Percentiles rank a stretch among this genome's conserved stretches.
These are phyloP conservation scores for Chlamydotis undulata DNA, from an alignment of 2,113 vertebrate species.

Conservation along the genomic window DNA sequence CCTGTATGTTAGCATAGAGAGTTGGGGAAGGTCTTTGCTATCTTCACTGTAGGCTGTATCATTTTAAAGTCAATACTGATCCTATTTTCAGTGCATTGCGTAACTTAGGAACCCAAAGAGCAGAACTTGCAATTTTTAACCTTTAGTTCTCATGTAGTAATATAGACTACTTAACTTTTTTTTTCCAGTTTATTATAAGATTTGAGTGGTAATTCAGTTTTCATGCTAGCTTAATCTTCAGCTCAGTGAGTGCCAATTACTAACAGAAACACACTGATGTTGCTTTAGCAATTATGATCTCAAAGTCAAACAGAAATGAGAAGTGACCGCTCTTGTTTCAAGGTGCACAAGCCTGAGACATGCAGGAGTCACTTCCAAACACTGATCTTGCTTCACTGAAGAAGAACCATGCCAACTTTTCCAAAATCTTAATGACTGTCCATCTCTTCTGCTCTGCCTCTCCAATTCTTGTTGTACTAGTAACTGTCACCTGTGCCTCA, in stretches of 20 bases:
- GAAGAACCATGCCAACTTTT: neutral
- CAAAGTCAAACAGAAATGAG: neutral
- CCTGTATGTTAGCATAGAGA: neutral
- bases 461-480: neutral
- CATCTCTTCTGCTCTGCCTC: neutral
- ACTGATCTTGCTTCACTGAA: neutral
- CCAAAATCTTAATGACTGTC: neutral
- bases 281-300: neutral
- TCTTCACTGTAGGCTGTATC: neutral
- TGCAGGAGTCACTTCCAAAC: neutral
- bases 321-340: neutral
- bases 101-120: neutral
- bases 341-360: neutral
- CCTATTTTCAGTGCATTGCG: neutral
- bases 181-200: neutral
- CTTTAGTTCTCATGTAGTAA: neutral
- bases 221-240: constrained; percentile 24
- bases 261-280: neutral
- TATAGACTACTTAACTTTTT: neutral
- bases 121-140: neutral
- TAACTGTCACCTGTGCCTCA: neutral
- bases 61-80: neutral
- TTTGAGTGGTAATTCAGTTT: neutral
- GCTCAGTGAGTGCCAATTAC: neutral
- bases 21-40: neutral